phyloP scores from a whole-genome alignment of 2,113 vertebrate species.

The Amazona vittata region DNA sequence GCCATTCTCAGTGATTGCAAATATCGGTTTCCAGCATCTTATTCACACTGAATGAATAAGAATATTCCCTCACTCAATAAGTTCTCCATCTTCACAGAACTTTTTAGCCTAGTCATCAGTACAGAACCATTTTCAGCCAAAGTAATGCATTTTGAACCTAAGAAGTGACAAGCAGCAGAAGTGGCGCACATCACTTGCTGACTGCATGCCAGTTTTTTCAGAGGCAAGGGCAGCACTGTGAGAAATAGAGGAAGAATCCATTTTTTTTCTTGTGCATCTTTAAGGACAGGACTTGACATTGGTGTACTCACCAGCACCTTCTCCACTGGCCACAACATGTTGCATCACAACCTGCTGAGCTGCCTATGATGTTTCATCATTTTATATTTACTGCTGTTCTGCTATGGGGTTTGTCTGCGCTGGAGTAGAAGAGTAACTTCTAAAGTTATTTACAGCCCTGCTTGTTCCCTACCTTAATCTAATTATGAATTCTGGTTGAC shows the following conservation, averaged over 20 bases:
- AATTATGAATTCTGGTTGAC: not conserved
- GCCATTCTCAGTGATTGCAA: not conserved
- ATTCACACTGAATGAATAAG: rapidly evolving
- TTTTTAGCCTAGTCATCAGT: constrained; percentile 13
- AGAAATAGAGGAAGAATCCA: not conserved
- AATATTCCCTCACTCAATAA: not conserved
- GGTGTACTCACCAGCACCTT: not conserved
- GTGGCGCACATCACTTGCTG: not conserved
- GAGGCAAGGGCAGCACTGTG: not conserved
- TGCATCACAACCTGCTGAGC: not conserved
- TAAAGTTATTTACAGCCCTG: not conserved
- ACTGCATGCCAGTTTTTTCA: not conserved
- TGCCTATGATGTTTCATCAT: not conserved
- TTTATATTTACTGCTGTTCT: not conserved
- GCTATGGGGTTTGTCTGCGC: not conserved
- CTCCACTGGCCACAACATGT: not conserved
- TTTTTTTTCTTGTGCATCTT: not conserved
- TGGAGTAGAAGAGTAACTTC: not conserved
- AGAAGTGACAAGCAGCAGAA: not conserved
- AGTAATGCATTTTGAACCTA: not conserved
- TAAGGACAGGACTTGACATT: not conserved
- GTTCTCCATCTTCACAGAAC: not conserved
- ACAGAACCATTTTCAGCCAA: not conserved
- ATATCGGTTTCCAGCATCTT: not conserved
- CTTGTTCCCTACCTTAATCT: not conserved